Conservation (phyloP, 1,140 invertebrate species). For the Panagrolaimus sp. region DNA sequence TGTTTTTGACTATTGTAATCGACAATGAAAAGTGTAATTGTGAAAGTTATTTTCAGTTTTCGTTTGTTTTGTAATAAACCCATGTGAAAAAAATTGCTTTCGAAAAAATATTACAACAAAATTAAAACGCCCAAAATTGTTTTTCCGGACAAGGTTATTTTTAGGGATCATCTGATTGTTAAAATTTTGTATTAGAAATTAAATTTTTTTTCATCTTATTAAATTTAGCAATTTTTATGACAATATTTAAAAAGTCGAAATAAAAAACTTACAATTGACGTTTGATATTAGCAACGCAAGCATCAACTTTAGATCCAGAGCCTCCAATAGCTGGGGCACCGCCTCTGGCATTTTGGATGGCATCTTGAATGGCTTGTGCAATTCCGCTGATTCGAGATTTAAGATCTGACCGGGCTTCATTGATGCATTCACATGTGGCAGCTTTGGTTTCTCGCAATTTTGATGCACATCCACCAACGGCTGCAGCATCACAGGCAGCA, state of each 20-base stretch:
- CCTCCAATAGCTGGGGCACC: constrained; percentile 29
- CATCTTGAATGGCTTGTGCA: constrained; percentile 55
- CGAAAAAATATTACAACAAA: too few relatives aligned
- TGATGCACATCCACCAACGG: constrained; percentile 33
- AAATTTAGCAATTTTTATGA: too few relatives aligned
- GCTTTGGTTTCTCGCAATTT: constrained; percentile 40
- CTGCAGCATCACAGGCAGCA: constrained; percentile 40
- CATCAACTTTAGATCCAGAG: constrained; percentile 49
- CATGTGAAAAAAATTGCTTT: too few relatives aligned
- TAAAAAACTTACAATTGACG: constrained; percentile 49
- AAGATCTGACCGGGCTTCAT: constrained; percentile 54
- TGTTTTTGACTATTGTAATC: too few relatives aligned
- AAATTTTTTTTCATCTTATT: too few relatives aligned
- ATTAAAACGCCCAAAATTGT: too few relatives aligned
- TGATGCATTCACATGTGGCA: constrained; percentile 56
- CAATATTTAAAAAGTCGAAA: background rate
- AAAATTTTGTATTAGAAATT: too few relatives aligned
- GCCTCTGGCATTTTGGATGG: constrained; percentile 28
- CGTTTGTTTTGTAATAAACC: too few relatives aligned
- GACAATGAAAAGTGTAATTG: too few relatives aligned
- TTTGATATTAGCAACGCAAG: constrained; percentile 58
- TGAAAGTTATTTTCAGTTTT: too few relatives aligned
- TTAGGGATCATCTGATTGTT: constrained; percentile 9
- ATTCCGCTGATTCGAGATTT: constrained; percentile 55
- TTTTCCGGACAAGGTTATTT: background rate